Evolutionary conservation across 1,140 invertebrate species (phyloP), one percentile per base, ranked within the genome.

Genomic region (Scylla paramamosain): DNA sequence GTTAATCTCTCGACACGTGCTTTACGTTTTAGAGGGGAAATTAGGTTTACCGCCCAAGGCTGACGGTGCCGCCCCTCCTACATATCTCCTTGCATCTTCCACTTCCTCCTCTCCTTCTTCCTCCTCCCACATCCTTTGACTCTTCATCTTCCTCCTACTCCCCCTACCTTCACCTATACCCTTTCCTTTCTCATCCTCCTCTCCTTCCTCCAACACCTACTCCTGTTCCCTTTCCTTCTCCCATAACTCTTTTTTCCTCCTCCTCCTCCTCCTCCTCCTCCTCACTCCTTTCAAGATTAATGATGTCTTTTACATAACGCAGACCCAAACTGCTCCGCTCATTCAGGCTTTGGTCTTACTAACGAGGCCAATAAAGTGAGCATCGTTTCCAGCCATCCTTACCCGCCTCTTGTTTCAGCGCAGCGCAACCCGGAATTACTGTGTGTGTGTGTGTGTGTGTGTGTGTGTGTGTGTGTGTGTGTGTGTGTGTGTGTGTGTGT

Each of bases 341-440:
- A 59, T 59, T 59, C 52, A 16, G 12, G 12, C n/a, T 77, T 25
- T n/a, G 67, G 67, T n/a, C 67, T n/a, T 77, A 20, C 67, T 77
- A 77, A 77, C 25, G 67, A 77, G 67, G 67, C 67, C 67, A 77
- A 77, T 77, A 25, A 77, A n/a, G 67, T 77, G n/a, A 77, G 67
- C 20, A n/a, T 77, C 67, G 52, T 59, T 59, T 59, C 12, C 12
- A 77, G 67, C 20, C 67, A n/a, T 77, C 20, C 20, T n/a, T 20
- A 77, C n/a, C 20, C 52, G 16, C 52, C 16, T 59, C 16, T 20
- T 59, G 52, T 59, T 12, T 59, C 16, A 20, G 16, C 16, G 52
- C 52, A 59, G 10, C 52, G 3, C 10, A 12, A 59, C 52, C 52
- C 16, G 10, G 52, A 59, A 59, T 59, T 59, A 14, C 2, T 59